Evolutionary conservation across 2,888 invertebrate genomes (phyloP).

Genomic region (Marasmarcha lunaedactyla): DNA sequence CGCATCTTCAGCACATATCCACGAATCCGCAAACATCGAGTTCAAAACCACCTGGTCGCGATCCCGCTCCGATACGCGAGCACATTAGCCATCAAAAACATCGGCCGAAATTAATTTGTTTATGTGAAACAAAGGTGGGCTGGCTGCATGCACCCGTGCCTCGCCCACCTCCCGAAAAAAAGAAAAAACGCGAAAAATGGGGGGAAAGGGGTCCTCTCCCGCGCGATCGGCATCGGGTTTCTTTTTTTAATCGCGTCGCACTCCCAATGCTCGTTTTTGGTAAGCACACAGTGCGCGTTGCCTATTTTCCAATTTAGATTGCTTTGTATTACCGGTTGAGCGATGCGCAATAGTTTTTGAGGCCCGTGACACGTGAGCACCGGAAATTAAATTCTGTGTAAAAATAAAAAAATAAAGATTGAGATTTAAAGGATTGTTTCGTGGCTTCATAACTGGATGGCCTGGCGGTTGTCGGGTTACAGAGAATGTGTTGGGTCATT

Average conservation of each 20-base stretch:
- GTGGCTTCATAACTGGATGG: constrained; percentile 4
- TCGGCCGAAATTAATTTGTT: constrained; percentile 70
- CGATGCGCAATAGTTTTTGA: constrained; percentile 69
- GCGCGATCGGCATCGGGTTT: constrained; percentile 68
- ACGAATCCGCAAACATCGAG: too few relatives aligned
- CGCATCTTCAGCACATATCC: too few relatives aligned
- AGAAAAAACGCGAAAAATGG: constrained; percentile 51
- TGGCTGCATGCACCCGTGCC: constrained; percentile 63
- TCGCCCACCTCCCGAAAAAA: constrained; percentile 65
- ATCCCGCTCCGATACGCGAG: constrained; percentile 37
- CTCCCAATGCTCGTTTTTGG: constrained; percentile 66
- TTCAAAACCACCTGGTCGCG: constrained; percentile 20
- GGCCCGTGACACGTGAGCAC: constrained; percentile 54
- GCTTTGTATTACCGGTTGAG: constrained; percentile 69
- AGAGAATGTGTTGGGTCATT: too few relatives aligned
- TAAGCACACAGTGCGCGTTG: constrained; percentile 69
- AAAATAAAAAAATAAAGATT: constrained; percentile 23
- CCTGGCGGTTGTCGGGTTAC: too few relatives aligned
- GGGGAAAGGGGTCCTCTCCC: constrained; percentile 40
- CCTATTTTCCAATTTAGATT: constrained; percentile 72
- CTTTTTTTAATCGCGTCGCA: constrained; percentile 71
- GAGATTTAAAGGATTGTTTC: constrained; percentile 13
- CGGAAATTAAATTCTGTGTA: constrained; percentile 59
- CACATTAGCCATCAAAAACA: constrained; percentile 67
- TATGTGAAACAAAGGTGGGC: constrained; percentile 71